phyloP scores from a whole-genome alignment of 2,797 vertebrate genomes.

The Eutrigla gurnardus region DNA sequence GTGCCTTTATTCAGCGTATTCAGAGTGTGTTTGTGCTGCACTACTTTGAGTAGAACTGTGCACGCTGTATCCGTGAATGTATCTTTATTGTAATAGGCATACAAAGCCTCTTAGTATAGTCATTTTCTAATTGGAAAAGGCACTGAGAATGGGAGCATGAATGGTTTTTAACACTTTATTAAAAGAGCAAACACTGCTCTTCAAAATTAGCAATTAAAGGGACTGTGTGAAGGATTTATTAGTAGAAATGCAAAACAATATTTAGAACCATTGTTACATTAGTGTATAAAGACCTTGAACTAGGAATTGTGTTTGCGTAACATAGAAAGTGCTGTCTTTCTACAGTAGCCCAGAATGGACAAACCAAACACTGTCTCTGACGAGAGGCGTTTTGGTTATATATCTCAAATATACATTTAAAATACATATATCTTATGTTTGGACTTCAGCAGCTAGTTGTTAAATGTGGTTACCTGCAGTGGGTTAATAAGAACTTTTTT shows the following conservation, averaged over 20 bases:
- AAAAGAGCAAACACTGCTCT: neutral
- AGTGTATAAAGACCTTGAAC: too few species aligned
- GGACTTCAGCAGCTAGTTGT: too few species aligned
- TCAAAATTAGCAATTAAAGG: neutral
- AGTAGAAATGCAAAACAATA: too few species aligned
- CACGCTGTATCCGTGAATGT: slow-evolving; percentile 52
- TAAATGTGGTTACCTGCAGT: too few species aligned
- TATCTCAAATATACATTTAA: neutral
- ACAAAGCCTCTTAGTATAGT: slow-evolving; percentile 24
- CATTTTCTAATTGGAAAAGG: slow-evolving; percentile 29
- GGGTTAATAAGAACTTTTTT: neutral
- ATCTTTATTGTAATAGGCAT: slow-evolving; percentile 38
- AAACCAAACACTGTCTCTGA: too few species aligned
- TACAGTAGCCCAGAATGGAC: too few species aligned
- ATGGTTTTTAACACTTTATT: neutral
- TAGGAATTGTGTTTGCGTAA: too few species aligned
- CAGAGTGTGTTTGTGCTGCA: slow-evolving; percentile 28
- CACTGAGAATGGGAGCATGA: neutral
- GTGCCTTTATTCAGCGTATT: slow-evolving; percentile 65
- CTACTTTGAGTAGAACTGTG: slow-evolving; percentile 12
- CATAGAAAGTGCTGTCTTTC: too few species aligned
- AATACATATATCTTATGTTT: too few species aligned
- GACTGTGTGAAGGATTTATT: neutral
- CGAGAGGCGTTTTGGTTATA: too few species aligned
- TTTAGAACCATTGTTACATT: too few species aligned